Conservation (phyloP, 2,113 vertebrate genomes). For the Calcarius ornatus region DNA sequence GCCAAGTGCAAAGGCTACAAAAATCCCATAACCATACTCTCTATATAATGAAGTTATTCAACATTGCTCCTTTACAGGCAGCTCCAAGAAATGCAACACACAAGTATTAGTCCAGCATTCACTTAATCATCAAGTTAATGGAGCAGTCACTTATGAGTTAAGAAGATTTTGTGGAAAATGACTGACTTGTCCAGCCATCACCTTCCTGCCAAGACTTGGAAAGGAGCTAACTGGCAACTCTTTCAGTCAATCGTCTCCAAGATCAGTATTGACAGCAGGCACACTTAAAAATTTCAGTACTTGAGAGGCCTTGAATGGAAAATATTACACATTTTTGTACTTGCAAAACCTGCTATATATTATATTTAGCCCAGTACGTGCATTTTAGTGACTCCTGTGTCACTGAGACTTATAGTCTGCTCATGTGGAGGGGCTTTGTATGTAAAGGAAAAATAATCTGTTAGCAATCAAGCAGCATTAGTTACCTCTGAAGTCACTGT, state of each 20-base stretch:
- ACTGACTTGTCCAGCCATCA: background rate
- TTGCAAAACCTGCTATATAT: background rate
- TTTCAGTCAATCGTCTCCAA: background rate
- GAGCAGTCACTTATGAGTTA: background rate
- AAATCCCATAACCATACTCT: background rate
- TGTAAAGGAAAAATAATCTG: constrained; percentile 16
- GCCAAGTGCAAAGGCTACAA: background rate
- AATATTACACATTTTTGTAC: background rate
- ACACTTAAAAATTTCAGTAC: background rate
- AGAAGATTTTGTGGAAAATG: background rate
- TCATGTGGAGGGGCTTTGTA: background rate
- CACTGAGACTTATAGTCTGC: background rate
- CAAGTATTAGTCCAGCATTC: background rate
- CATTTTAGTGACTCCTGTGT: background rate
- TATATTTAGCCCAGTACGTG: background rate
- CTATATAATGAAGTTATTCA: background rate
- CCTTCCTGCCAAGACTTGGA: background rate
- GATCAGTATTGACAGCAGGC: background rate
- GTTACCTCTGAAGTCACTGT: constrained; percentile 26
- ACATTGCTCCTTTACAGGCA: rapidly evolving
- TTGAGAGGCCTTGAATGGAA: background rate
- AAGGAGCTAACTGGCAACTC: background rate
- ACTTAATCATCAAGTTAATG: background rate
- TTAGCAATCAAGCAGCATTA: background rate
- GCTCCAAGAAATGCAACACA: background rate